Evolutionary conservation across 1,140 invertebrate species (phyloP).

Genomic region (Drosophila erecta): DNA sequence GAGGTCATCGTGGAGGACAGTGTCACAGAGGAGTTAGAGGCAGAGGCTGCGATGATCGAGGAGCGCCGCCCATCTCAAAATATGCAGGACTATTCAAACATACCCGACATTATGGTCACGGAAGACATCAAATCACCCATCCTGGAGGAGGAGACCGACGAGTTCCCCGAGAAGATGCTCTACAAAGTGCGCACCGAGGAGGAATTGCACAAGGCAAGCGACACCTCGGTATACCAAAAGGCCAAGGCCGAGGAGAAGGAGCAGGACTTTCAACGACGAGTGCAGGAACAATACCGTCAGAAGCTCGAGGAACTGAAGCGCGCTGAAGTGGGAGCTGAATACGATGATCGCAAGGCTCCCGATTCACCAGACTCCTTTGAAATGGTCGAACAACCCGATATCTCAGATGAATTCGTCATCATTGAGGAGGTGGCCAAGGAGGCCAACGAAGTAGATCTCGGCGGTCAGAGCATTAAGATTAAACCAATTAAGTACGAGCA

Average conservation of each 20-base stretch:
- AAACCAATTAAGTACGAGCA: slow-evolving; percentile 86
- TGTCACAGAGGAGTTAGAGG: slow-evolving; percentile 86
- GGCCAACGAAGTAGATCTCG: slow-evolving; percentile 91
- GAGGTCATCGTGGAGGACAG: slow-evolving; percentile 86
- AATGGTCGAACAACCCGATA: slow-evolving; percentile 92
- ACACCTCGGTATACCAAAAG: slow-evolving; percentile 59
- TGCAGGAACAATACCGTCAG: slow-evolving; percentile 80
- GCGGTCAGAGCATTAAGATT: slow-evolving; percentile 92
- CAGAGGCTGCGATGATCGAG: slow-evolving; percentile 84
- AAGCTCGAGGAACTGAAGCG: slow-evolving; percentile 84
- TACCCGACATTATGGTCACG: slow-evolving; percentile 90
- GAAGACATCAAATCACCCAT: slow-evolving; percentile 86
- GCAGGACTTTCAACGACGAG: slow-evolving; percentile 78
- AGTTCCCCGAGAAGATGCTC: slow-evolving; percentile 70
- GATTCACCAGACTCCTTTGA: slow-evolving; percentile 96
- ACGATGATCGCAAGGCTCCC: slow-evolving; percentile 86
- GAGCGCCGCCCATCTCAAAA: slow-evolving; percentile 81
- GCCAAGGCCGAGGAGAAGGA: slow-evolving; percentile 72
- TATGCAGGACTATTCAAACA: slow-evolving; percentile 85
- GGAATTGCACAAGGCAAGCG: slow-evolving; percentile 72
- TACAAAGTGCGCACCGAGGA: slow-evolving; percentile 82
- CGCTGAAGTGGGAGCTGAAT: slow-evolving; percentile 67
- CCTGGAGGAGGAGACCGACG: slow-evolving; percentile 63
- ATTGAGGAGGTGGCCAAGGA: slow-evolving; percentile 94
- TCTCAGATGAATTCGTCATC: slow-evolving; percentile 94